Percentiles rank a stretch among this genome's conserved stretches.
These are phyloP conservation scores for Ooceraea biroi DNA, from an alignment of 1,140 invertebrate genomes.

Conservation along the genomic window DNA sequence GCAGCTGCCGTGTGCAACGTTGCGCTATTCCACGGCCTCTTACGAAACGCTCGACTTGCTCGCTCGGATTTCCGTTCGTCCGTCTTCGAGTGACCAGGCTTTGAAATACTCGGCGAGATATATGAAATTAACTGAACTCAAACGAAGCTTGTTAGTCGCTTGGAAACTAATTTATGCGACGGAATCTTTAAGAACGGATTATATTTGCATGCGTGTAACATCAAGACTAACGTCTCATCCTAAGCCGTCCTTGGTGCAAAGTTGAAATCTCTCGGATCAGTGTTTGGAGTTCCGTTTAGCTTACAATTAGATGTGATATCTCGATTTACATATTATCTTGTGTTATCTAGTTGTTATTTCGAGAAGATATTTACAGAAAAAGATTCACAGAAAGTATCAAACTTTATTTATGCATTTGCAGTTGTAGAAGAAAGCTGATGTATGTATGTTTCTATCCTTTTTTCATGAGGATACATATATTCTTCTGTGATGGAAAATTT, in stretches of 20 bases:
- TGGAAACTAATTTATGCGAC: background rate
- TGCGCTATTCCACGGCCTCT: conserved; percentile 16
- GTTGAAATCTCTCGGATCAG: background rate
- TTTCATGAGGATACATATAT: no score
- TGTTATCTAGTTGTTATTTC: no score
- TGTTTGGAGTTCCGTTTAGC: no score
- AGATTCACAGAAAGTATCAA: no score
- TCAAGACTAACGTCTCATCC: background rate
- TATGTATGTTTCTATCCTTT: no score
- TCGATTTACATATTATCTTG: no score
- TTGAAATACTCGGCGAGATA: background rate
- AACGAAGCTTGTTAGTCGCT: background rate
- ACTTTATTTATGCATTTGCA: no score
- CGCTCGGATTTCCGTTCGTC: conserved; percentile 42
- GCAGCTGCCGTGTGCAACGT: background rate
- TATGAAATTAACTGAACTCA: background rate
- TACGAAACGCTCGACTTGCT: conserved; percentile 7
- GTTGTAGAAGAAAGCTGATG: no score
- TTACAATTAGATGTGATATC: no score
- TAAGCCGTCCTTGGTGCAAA: background rate
- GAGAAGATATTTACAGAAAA: no score
- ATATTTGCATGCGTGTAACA: background rate
- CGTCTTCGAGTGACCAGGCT: background rate
- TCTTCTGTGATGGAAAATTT: conserved; percentile 30
- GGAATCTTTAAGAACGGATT: background rate